Base-by-base conservation (phyloP, 2,113 vertebrate species). In the Danionella cerebrum region DNA sequence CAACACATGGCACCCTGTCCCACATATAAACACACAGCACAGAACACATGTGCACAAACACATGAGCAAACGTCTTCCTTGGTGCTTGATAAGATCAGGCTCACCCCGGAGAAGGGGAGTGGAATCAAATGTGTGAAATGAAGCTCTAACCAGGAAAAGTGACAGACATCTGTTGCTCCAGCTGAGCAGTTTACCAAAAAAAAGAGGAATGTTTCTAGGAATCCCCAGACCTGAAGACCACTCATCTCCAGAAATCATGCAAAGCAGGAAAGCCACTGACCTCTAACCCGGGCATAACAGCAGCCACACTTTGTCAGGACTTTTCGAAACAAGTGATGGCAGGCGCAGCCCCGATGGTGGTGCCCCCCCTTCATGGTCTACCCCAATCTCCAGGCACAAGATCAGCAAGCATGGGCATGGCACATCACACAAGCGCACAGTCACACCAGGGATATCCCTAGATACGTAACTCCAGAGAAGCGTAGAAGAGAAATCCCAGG, bases 251-350 rank as follows among this genome's bases (percentile, higher is more conserved):
- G n/a, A 29, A 45, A 55, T 27, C 18, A 57, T 21, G 22, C 25
- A 53, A 27, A 52, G 44, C 1, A n/a, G 21, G 38, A 21, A 21
- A 63, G 50, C 13, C 79, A 94, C 93, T 93, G 84, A 95, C 93
- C 93, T 92, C 90, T 91, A 84, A 90, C 91, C 83, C 86, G 84
- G 81, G 86, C 84, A 88, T 91, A 92, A 84, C 93, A 94, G 87
- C 93, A 95, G 83, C 91, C 90, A 78, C 93, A 96, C 90, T 96
- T 94, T 75, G 86, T 89, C 85, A 95, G 87, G 82, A 96, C 91
- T 90, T 96, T 96, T 75, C 93, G 89, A 85, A 95, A 95, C 85
- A 96, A 91, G 83, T 90, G 90, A 82, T 92, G 92, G 90, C 93
- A 96, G 83, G 90, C 90, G 76, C 93, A 96, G 83, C 91, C 90